Evolutionary conservation across 2,113 vertebrate genomes (phyloP).

Genomic region (Syngnathus floridae): DNA sequence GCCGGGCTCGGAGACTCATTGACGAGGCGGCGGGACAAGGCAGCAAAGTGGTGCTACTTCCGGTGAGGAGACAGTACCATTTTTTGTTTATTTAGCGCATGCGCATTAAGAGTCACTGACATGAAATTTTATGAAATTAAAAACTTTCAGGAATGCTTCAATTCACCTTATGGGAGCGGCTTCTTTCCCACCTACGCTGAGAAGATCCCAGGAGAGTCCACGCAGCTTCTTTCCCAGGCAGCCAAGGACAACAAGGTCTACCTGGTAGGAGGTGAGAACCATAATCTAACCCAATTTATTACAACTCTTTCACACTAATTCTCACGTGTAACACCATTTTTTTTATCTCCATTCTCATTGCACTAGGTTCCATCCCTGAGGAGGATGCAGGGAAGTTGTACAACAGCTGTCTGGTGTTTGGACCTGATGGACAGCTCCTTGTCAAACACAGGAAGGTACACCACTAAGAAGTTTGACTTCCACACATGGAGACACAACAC

Average conservation of each 20-base stretch:
- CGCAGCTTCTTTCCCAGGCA: conserved; percentile 78
- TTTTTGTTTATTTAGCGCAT: too few species aligned
- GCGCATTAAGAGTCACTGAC: too few species aligned
- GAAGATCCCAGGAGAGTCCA: conserved; percentile 88
- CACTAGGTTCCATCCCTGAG: conserved; percentile 90
- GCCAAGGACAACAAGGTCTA: conserved; percentile 84
- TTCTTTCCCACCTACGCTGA: conserved; percentile 88
- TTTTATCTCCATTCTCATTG: neutral
- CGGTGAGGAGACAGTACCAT: conserved; percentile 70
- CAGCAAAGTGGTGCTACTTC: conserved; percentile 82
- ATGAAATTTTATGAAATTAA: neutral
- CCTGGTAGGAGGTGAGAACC: conserved; percentile 83
- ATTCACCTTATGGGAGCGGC: conserved; percentile 87
- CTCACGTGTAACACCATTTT: too few species aligned
- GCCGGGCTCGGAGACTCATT: conserved; percentile 73
- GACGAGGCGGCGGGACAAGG: conserved; percentile 81
- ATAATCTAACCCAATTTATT: neutral
- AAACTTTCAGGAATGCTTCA: conserved; percentile 74
- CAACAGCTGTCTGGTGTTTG: conserved; percentile 87
- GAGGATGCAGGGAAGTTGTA: conserved; percentile 86
- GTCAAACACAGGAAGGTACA: conserved; percentile 89
- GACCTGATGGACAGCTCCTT: conserved; percentile 83
- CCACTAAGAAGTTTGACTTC: neutral
- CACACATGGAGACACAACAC: too few species aligned
- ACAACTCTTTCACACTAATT: too few species aligned